These are phyloP conservation scores for Ametastegia equiseti DNA, from an alignment of 2,888 invertebrate genomes.

Conservation along the genomic window DNA sequence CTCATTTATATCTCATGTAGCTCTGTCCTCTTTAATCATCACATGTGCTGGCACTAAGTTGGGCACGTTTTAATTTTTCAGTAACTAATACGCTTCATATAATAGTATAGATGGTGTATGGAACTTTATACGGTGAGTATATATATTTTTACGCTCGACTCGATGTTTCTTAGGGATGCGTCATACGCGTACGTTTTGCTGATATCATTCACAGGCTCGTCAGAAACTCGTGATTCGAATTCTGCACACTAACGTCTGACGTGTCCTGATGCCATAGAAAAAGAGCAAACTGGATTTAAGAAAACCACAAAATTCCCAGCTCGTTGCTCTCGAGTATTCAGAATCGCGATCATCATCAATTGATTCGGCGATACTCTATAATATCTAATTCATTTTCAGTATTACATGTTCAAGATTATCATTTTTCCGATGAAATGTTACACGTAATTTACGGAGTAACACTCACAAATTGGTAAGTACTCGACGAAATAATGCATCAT, in stretches of 20 bases:
- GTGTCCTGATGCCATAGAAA: neutral
- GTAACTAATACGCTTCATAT: neutral
- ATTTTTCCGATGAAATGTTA: neutral
- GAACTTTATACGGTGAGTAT: neutral
- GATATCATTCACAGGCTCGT: neutral
- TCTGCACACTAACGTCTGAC: neutral
- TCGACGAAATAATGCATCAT: neutral
- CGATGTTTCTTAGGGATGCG: neutral
- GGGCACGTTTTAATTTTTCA: neutral
- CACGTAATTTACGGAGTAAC: neutral
- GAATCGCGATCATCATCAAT: neutral
- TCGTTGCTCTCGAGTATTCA: neutral
- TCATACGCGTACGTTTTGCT: neutral
- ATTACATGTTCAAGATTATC: neutral
- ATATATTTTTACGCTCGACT: neutral
- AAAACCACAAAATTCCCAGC: neutral
- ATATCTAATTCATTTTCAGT: neutral
- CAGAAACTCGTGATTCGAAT: slow-evolving; percentile 15
- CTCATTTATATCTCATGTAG: neutral
- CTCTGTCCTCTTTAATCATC: neutral
- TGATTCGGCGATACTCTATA: neutral
- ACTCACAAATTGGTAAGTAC: neutral
- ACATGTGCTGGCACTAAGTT: neutral
- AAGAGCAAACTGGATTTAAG: neutral
- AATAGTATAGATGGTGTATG: neutral